Base-by-base conservation (phyloP, 2,888 invertebrate genomes). In the Rugalucina vietnamica region DNA sequence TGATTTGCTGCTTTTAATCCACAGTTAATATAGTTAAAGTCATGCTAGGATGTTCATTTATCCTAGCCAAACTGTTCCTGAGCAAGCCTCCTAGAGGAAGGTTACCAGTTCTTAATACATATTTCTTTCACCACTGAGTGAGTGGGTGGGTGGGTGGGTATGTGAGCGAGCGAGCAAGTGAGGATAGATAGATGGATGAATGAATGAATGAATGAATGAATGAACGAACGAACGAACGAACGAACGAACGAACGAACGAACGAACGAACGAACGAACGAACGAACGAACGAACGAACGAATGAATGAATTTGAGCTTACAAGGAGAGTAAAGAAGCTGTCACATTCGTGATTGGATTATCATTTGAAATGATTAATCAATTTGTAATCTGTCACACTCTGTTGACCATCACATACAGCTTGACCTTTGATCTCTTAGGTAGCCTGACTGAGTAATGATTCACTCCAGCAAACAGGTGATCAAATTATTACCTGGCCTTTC, bases 231-330 rank as follows among this genome's bases (percentile, higher is more conserved):
- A 70, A 70, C 29, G 70, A 70, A 70, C 29, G 70, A 70, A 70
- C 29, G 70, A 70, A 70, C 29, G 70, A 70, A 70, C 29, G 70
- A 70, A 70, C 29, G 70, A 70, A 70, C 29, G 70, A 70, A 70
- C 29, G 70, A 70, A 70, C 29, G 70, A 70, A 70, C 29, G 70
- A 70, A 70, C 29, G 70, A 70, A 70, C 29, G 70, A 70, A 70
- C 29, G 70, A 70, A 70, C 29, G 70, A 70, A 70, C 29, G 70
- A 70, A 70, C 29, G 70, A 70, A 70, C 29, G 70, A 70, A 34
- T 18, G 34, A 70, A 34, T 18, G 34, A 70, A 34, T 8, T 43
- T 18, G 8, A 18, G 43, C 43, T 43, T 43, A 12, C 43, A 18
- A 43, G 10, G 18, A 43, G 43, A 43, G 43, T 43, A 43, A 43